Conservation (phyloP, 2,113 vertebrate genomes). For the Siniperca knerii region DNA sequence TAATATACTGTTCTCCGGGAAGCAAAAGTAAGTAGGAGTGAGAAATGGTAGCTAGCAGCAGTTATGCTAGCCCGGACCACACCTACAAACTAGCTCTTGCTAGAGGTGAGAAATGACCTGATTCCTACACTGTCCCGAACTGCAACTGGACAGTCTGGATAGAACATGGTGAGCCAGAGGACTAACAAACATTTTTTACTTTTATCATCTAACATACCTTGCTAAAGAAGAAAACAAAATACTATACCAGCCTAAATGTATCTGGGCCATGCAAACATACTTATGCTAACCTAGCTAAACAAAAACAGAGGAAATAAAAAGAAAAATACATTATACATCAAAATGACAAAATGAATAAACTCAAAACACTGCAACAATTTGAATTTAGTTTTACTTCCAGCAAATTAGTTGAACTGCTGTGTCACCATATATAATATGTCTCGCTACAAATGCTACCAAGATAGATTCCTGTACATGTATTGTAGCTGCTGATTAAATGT, state of each 20-base stretch:
- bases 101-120: background rate
- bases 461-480: constrained; percentile 24
- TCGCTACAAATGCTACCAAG: constrained; percentile 21
- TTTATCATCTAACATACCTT: background rate
- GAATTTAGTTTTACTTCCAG: background rate
- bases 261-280: background rate
- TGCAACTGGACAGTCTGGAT: background rate
- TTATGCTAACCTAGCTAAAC: background rate
- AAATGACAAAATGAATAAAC: background rate
- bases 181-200: background rate
- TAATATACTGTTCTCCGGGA: background rate
- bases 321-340: background rate
- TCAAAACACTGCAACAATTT: background rate
- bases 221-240: background rate
- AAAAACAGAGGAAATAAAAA: background rate
- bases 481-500: constrained; percentile 29
- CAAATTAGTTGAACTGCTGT: background rate
- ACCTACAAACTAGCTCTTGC: background rate
- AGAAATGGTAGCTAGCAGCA: background rate
- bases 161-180: background rate
- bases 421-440: background rate
- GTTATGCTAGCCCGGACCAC: background rate
- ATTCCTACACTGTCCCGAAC: background rate
- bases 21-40: background rate
- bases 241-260: background rate